A percentile compares a stretch with the other conserved stretches of the same genome.
These are phyloP conservation scores for Pteropus alecto DNA, from an alignment of 2,113 vertebrate genomes.

Conservation along the genomic window DNA sequence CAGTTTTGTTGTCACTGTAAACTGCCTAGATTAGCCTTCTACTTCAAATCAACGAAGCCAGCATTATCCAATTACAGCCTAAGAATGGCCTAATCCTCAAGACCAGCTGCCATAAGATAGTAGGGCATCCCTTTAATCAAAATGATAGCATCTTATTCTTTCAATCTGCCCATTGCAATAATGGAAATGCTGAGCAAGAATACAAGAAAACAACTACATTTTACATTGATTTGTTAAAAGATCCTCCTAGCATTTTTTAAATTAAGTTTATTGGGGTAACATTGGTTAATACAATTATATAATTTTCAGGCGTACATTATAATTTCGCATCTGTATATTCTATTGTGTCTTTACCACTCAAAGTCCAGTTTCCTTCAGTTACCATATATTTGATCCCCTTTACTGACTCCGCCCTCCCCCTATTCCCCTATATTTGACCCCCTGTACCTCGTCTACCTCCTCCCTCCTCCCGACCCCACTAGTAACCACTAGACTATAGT, in stretches of 20 bases:
- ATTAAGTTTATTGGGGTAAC: no score
- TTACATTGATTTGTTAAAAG: constrained; percentile 18
- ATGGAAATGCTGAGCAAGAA: neutral
- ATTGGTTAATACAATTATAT: no score
- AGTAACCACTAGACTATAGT: no score
- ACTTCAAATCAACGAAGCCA: constrained; percentile 48
- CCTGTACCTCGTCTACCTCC: no score
- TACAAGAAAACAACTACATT: neutral
- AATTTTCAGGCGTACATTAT: no score
- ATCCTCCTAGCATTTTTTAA: constrained; percentile 2
- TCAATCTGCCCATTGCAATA: neutral
- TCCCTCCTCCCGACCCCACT: no score
- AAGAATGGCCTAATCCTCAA: constrained; percentile 53
- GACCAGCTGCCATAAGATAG: constrained; percentile 28
- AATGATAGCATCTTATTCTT: constrained; percentile 30
- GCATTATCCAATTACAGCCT: constrained; percentile 54
- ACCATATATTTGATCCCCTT: no score
- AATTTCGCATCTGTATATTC: no score
- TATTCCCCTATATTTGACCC: no score
- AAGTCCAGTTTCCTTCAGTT: no score
- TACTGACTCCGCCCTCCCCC: no score
- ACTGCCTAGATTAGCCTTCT: constrained; percentile 56
- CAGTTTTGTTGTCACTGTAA: constrained; percentile 40
- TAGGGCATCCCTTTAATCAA: constrained; percentile 39
- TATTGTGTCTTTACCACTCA: no score